Evolutionary conservation across 2,888 invertebrate genomes (phyloP).

Genomic region (Dione juno): DNA sequence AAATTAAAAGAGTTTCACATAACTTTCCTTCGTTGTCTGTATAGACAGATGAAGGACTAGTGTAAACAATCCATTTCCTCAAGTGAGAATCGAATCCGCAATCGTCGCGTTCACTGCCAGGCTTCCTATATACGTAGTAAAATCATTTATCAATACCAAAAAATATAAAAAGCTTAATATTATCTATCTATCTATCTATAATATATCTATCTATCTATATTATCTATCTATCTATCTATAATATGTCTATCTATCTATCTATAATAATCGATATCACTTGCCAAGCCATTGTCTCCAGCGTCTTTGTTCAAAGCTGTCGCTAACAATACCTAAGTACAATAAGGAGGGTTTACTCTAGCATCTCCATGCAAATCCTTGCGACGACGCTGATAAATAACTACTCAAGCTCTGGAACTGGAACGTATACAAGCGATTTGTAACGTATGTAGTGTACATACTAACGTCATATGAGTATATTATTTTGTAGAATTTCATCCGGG

Average conservation of each 20-base stretch:
- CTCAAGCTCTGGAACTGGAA: neutral
- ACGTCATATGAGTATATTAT: neutral
- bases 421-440: slow-evolving; percentile 12
- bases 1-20: no score
- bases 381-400: slow-evolving; percentile 24
- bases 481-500: no score
- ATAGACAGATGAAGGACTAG: no score
- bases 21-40: no score
- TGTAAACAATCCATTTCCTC: neutral
- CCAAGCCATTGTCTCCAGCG: neutral
- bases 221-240: neutral
- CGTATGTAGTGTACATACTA: neutral
- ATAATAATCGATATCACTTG: slow-evolving; percentile 11
- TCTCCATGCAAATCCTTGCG: slow-evolving; percentile 17
- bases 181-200: neutral
- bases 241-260: no score
- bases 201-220: neutral
- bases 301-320: slow-evolving; percentile 12
- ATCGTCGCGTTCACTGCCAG: neutral
- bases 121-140: no score
- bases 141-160: neutral
- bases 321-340: slow-evolving; percentile 19
- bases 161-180: neutral
- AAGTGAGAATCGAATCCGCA: neutral
- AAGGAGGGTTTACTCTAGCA: slow-evolving; percentile 5